These are phyloP conservation scores for Horisme vitalbata DNA, from an alignment of 2,888 invertebrate species.

Conservation along the genomic window DNA sequence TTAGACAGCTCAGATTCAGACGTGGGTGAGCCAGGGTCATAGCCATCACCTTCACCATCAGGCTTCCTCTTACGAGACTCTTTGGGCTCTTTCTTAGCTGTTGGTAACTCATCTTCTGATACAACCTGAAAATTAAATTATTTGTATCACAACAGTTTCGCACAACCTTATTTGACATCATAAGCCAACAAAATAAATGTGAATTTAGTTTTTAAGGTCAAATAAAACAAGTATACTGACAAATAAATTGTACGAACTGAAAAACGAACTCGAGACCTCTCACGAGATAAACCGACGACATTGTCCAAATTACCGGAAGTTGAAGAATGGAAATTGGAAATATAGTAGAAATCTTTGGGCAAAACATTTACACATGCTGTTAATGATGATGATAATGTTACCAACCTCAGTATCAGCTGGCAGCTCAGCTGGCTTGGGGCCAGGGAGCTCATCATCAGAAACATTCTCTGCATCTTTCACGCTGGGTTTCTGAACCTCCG, in stretches of 20 bases:
- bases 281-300: too few species aligned
- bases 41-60: constrained; percentile 83
- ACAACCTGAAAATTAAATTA: constrained; percentile 79
- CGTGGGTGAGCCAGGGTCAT: constrained; percentile 91
- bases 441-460: constrained; percentile 89
- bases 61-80: constrained; percentile 81
- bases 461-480: constrained; percentile 93
- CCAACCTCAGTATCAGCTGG: constrained; percentile 88
- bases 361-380: too few species aligned
- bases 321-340: too few species aligned
- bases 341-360: too few species aligned
- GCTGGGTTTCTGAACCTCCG: constrained; percentile 87
- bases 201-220: too few species aligned
- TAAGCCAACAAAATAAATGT: too few species aligned
- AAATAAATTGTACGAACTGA: too few species aligned
- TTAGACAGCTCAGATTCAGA: constrained; percentile 87
- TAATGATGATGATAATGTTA: too few species aligned
- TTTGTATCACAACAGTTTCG: not conserved
- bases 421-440: constrained; percentile 87
- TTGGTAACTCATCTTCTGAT: constrained; percentile 91
- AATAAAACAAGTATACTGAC: too few species aligned
- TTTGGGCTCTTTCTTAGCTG: constrained; percentile 83
- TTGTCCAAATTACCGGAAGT: too few species aligned
- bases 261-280: too few species aligned
- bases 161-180: too few species aligned